Conservation (phyloP, 2,113 vertebrate species). For the Indri indri region DNA sequence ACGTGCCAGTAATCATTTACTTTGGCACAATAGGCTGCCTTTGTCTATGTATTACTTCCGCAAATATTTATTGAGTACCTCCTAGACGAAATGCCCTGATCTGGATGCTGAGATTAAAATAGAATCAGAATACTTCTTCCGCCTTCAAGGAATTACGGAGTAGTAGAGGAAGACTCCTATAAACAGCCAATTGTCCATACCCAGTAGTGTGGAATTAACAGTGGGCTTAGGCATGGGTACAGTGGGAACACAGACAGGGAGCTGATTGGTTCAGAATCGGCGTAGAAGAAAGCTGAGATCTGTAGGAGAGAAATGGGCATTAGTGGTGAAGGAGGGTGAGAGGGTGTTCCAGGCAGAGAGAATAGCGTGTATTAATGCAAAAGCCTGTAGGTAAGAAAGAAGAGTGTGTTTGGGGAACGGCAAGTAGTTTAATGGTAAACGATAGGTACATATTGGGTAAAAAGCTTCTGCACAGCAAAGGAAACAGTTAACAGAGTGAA, state of each 20-base stretch:
- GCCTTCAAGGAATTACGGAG: neutral
- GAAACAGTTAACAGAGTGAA: neutral
- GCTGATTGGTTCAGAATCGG: neutral
- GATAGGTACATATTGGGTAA: neutral
- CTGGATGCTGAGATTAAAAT: slow-evolving; percentile 1
- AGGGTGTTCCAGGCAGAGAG: neutral
- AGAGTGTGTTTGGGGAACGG: neutral
- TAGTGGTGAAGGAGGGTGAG: neutral
- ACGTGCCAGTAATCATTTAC: neutral
- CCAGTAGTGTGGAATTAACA: neutral
- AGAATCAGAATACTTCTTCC: neutral
- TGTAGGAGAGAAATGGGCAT: neutral
- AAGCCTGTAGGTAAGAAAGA: neutral
- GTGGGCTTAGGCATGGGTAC: neutral
- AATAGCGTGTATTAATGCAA: neutral
- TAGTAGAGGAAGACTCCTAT: neutral
- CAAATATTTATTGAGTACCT: neutral
- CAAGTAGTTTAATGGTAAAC: neutral
- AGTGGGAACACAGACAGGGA: neutral
- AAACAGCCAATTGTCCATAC: neutral
- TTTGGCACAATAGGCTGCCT: neutral
- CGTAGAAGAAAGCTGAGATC: neutral
- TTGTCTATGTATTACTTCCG: neutral
- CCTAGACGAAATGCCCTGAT: neutral
- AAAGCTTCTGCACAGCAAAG: neutral